Percentiles rank a stretch among this genome's conserved stretches.
Evolutionary conservation across 2,888 invertebrate genomes (phyloP).

Genomic region (Automeris io): DNA sequence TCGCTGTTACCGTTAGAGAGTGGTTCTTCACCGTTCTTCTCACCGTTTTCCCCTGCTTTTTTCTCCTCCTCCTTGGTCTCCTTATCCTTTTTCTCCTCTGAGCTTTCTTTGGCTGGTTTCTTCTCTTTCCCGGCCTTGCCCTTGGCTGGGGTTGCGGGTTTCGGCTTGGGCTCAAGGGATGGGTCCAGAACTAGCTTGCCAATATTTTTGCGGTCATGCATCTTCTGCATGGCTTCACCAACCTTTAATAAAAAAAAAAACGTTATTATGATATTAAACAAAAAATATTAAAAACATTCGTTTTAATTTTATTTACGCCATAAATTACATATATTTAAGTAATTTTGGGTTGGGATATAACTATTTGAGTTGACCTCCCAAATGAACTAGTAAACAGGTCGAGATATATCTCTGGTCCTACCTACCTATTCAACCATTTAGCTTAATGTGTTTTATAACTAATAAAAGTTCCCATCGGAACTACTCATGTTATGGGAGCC

Average conservation of each 20-base stretch:
- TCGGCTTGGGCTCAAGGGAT: slow-evolving; percentile 85
- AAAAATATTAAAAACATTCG: no score
- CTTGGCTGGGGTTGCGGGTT: slow-evolving; percentile 87
- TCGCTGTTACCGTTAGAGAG: slow-evolving; percentile 75
- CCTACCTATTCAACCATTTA: no score
- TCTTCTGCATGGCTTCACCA: slow-evolving; percentile 93
- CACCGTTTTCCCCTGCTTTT: slow-evolving; percentile 64
- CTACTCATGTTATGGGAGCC: no score
- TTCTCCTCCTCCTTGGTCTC: slow-evolving; percentile 75
- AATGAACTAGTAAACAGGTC: no score
- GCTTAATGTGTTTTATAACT: no score
- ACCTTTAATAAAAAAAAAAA: slow-evolving; percentile 67
- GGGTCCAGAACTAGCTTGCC: slow-evolving; percentile 92
- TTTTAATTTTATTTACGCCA: no score
- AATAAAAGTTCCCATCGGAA: no score
- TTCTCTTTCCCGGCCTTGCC: slow-evolving; percentile 84
- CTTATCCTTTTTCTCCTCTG: slow-evolving; percentile 81
- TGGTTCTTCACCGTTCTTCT: slow-evolving; percentile 71
- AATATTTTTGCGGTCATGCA: slow-evolving; percentile 94
- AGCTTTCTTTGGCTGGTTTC: slow-evolving; percentile 79
- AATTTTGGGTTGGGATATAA: no score
- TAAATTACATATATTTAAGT: no score
- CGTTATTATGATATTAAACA: no score
- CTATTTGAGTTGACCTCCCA: no score
- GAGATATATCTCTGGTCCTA: no score